Percentiles rank a stretch among this genome's conserved stretches.
Evolutionary conservation across 2,113 vertebrate genomes (phyloP).

Genomic region (Anarhynchus alexandrinus): DNA sequence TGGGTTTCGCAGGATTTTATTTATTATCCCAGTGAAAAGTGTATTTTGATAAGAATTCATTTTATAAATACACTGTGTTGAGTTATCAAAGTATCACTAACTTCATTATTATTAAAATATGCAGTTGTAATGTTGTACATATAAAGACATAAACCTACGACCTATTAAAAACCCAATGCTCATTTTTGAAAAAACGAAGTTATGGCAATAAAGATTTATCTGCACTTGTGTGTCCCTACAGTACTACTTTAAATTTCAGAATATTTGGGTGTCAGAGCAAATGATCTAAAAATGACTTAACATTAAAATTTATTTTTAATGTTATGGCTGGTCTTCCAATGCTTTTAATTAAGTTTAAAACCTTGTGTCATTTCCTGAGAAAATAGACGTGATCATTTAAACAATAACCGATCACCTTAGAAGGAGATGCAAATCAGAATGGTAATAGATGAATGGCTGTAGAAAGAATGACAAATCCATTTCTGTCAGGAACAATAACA

Average conservation of each 20-base stretch:
- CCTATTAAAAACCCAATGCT: conserved; percentile 56
- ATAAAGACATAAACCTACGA: conserved; percentile 45
- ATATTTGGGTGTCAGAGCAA: conserved; percentile 19
- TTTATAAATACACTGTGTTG: conserved; percentile 79
- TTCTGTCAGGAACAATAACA: neutral
- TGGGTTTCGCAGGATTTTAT: conserved; percentile 73
- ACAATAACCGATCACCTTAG: neutral
- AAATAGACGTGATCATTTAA: neutral
- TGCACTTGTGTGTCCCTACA: conserved; percentile 49
- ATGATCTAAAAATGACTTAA: neutral
- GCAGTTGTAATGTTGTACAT: conserved; percentile 69
- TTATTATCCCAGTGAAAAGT: conserved; percentile 80
- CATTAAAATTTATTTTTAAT: conserved; percentile 38
- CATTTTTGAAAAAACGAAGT: conserved; percentile 66
- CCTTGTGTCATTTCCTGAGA: neutral
- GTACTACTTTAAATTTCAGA: conserved; percentile 40
- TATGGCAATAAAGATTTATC: conserved; percentile 64
- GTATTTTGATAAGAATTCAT: conserved; percentile 81
- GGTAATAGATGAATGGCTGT: neutral
- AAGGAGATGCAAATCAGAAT: neutral
- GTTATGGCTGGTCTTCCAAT: conserved; percentile 19
- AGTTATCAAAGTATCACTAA: conserved; percentile 69
- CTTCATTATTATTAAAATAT: conserved; percentile 65
- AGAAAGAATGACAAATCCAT: neutral
- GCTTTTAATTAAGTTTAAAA: neutral